phyloP scores from a whole-genome alignment of 2,797 vertebrate genomes.

The Menidia menidia region DNA sequence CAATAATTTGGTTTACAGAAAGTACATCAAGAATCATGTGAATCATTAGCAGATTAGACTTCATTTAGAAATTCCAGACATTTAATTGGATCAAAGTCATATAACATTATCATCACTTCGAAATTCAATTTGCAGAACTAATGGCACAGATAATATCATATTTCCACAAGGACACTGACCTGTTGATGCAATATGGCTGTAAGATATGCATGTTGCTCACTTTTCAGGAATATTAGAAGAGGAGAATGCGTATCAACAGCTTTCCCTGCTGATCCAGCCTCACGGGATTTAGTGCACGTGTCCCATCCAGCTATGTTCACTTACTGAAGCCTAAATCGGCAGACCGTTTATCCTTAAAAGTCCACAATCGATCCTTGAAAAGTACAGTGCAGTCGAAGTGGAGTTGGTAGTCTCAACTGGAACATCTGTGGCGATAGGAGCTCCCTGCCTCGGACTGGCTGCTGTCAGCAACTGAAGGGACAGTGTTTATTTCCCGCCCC shows the following conservation, averaged over 20 bases:
- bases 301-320: constrained; percentile 17
- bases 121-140: constrained; percentile 9
- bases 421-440: constrained; percentile 19
- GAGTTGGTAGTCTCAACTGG: constrained; percentile 22
- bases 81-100: constrained; percentile 10
- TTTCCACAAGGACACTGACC: constrained; percentile 61
- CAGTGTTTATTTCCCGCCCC: constrained; percentile 44
- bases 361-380: not conserved
- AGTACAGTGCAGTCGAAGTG: constrained; percentile 5
- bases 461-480: constrained; percentile 33
- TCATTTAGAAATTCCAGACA: not conserved
- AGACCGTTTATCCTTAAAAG: not conserved
- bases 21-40: not conserved
- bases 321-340: not conserved
- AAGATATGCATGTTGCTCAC: constrained; percentile 80
- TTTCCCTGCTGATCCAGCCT: constrained; percentile 32
- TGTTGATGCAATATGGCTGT: constrained; percentile 84
- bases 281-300: constrained; percentile 3
- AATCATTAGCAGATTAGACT: constrained; percentile 6
- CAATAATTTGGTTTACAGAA: not conserved
- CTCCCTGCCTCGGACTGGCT: constrained; percentile 50
- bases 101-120: not conserved
- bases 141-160: not conserved
- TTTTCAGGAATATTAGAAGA: constrained; percentile 24
- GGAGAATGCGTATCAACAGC: constrained; percentile 4